Percentiles rank a stretch among this genome's conserved stretches.
Evolutionary conservation across 2,113 vertebrate species (phyloP).

Genomic region (Notothenia coriiceps): DNA sequence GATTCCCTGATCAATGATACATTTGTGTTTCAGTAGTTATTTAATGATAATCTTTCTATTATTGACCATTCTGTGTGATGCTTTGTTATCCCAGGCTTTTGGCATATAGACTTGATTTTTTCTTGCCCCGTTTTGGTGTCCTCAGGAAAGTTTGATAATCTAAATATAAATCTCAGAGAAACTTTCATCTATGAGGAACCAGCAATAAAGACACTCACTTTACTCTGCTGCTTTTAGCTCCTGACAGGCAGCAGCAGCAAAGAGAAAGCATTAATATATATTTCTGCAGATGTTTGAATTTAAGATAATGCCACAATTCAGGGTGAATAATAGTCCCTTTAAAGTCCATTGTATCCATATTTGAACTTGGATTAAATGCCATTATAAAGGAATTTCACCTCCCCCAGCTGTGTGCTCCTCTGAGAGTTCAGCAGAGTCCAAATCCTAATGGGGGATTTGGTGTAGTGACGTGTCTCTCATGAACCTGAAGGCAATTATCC

Average conservation of each 20-base stretch:
- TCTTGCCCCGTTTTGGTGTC: neutral
- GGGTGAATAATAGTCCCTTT: neutral
- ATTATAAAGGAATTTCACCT: neutral
- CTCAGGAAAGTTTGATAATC: neutral
- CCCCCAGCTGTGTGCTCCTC: neutral
- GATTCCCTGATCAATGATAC: neutral
- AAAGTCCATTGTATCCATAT: slow-evolving; percentile 6
- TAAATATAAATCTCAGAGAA: neutral
- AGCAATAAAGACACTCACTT: slow-evolving; percentile 16
- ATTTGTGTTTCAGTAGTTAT: neutral
- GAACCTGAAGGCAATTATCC: slow-evolving; percentile 8
- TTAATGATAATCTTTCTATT: neutral
- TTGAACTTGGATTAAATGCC: neutral
- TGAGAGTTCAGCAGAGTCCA: neutral
- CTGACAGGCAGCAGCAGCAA: slow-evolving; percentile 29
- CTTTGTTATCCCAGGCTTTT: neutral
- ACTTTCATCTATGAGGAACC: neutral
- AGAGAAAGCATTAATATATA: slow-evolving; percentile 56
- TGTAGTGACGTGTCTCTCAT: neutral
- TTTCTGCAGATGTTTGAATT: slow-evolving; percentile 21
- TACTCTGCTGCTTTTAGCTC: slow-evolving; percentile 16
- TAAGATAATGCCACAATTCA: slow-evolving; percentile 8
- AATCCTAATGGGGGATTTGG: neutral
- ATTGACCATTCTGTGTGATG: neutral
- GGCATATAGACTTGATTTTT: neutral